Base-by-base conservation (phyloP, 2,797 vertebrate genomes). In the Rhabdophis nuchalis region DNA sequence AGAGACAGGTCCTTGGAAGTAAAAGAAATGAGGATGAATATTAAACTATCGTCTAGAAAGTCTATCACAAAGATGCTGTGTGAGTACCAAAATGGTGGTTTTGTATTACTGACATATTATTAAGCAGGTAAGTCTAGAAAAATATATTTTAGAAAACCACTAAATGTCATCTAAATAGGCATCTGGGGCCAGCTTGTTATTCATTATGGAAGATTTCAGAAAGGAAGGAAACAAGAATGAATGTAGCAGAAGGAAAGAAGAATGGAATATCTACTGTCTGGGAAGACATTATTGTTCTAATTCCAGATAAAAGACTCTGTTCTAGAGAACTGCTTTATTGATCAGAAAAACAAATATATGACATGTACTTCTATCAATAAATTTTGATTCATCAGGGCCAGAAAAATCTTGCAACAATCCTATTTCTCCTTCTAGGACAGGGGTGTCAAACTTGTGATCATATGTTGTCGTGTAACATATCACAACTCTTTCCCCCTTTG, bases 11-110 rank as follows among this genome's bases (percentile, higher is more conserved):
- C 96, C 56, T 89, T 97, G 93, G 97, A 97, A 94, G 95, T 85
- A 52, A 95, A 97, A 88, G 97, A 98, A 96, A 96, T 96, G 91
- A 90, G 94, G 85, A 92, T 96, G 93, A 97, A 96, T 29, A 86
- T 97, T 89, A 97, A 97, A 93, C 97, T 96, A 92, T 96, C 97
- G 18, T 96, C 96, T 89, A 97, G 97, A 90, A 98, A 97, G 95
- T 97, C 97, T 87, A 95, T 98, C 91, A 98, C 97, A 92, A 98
- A 97, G 94, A 98, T 98, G 97, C 90, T 97, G 5, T 96, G 96
- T 97, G 93, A 90, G 92, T 93, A 90, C 8, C 11, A n/a, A 18
- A 53, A 41, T 61, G 13, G 52, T 86, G 85, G 3, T 32, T 87
- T 56, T 1, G 16, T 57, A 23, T 41, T 16, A 8, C 92, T 82